Evolutionary conservation across 2,888 invertebrate species (phyloP).

Genomic region (Patella ulyssiponensis): DNA sequence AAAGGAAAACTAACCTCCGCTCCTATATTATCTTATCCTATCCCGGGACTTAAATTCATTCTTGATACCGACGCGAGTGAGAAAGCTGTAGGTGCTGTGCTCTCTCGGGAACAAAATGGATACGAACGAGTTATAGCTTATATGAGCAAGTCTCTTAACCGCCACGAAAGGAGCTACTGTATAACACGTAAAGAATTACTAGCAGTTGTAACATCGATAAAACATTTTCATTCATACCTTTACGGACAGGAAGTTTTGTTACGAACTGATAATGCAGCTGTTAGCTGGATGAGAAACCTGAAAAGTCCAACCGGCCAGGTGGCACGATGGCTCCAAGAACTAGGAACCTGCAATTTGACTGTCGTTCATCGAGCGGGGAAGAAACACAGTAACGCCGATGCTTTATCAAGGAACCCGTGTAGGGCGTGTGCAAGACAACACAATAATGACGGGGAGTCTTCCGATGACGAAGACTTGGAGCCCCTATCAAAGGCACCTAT

Average conservation of each 20-base stretch:
- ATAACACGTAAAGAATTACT: no score
- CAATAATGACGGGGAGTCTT: no score
- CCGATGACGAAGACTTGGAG: no score
- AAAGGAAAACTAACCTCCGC: slow-evolving; percentile 16
- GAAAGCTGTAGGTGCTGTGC: slow-evolving; percentile 19
- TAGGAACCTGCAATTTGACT: slow-evolving; percentile 8
- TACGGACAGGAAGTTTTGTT: slow-evolving; percentile 18
- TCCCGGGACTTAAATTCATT: slow-evolving; percentile 11
- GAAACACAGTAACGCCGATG: no score
- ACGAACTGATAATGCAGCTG: slow-evolving; percentile 20
- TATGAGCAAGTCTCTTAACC: no score
- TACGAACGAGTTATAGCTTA: no score
- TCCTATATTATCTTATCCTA: slow-evolving; percentile 21
- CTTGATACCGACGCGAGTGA: slow-evolving; percentile 23
- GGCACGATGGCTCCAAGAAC: slow-evolving; percentile 17
- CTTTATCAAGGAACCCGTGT: no score
- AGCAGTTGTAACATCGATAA: slow-evolving; percentile 13
- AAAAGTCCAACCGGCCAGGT: slow-evolving; percentile 14
- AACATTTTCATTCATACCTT: slow-evolving; percentile 21
- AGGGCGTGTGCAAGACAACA: no score
- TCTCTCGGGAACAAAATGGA: no score
- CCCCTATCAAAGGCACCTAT: no score
- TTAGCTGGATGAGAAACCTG: slow-evolving; percentile 17
- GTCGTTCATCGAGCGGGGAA: slow-evolving; percentile 17
- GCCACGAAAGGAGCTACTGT: no score